Evolutionary conservation across 2,888 invertebrate species (phyloP), one percentile per base, ranked within the genome.

Genomic region (Caenorhabditis macrosperma): DNA sequence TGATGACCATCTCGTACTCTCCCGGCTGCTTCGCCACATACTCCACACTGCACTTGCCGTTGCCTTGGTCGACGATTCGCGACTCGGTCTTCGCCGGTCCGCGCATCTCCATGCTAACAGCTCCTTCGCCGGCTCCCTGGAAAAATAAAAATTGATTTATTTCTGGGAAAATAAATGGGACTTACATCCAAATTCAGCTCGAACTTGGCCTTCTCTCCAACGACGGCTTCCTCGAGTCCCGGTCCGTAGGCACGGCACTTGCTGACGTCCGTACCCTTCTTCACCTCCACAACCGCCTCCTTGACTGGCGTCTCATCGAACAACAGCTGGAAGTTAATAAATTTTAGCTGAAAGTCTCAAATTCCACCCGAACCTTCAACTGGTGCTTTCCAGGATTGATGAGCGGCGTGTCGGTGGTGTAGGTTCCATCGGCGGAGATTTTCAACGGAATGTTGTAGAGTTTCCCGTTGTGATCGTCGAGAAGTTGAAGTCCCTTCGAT

Each of bases 21-120:
- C 98, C 98, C 2, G 97, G 97, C 4, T 96, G 95, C 0, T 96
- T 96, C 57, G 98, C 97, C 67, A 97, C 92, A 92, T 96, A 99
- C 0, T 95, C 95, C 0, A 98, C 97, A 0, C 95, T 94, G 91
- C 95, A 95, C 0, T 97, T 97, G 46, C 98, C 98, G 91, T 99
- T 97, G 92, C 95, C 95, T 90, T 95, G 95, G 90, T 95, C 95
- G 79, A 54, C 30, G 17, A 85, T 75, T 26, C 55, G 46, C 9
- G 77, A 76, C 12, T 81, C 67, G 2, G 97, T 97, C 92, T 97
- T 97, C 92, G 96, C 96, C 2, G 98, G 98, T 0, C 98, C 98
- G 91, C 97, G 97, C 54, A 98, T 94, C 0, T 96, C 96, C 84
- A 98, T 96, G 60, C 96, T 96, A 72, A 99, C 93, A 57, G 95